Base-by-base conservation (phyloP, 2,113 vertebrate genomes). In the Sebastes fasciatus region DNA sequence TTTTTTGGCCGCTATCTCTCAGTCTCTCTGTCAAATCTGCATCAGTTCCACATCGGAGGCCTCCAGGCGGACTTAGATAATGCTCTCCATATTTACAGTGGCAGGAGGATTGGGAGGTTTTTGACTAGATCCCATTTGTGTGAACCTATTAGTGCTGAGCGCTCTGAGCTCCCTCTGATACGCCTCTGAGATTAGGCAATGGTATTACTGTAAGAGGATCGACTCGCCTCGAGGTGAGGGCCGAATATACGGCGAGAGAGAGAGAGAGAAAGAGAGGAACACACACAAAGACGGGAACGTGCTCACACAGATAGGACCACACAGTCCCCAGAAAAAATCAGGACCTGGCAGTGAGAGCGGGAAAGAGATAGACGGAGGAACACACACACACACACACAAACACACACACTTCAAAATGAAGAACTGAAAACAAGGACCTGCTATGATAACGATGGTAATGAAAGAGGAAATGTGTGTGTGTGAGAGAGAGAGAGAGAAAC, bases 201-300 rank as follows among this genome's bases (percentile, higher is more conserved):
- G 91, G 92, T 88, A 92, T 94, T 93, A 94, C 89, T 82, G 91
- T 94, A 93, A 94, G 93, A 93, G 92, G 93, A 94, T 94, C 91
- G 86, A 84, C 87, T 89, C 11, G 92, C 91, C 91, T 85, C 46
- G 89, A 93, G 91, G 88, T 90, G 86, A 88, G 89, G 77, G 85
- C 83, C 66, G 66, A 79, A 76, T 74, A 68, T 65, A 79, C 73
- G 23, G 68, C 43, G 63, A 42, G 69, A 16, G 72, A 63, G 75
- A 26, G 19, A 67, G 52, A 19, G 67, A 19, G 57, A 23, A 49
- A 46, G 54, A 45, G 10, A 61, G 23, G 84, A 84, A 91, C 74
- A 86, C 86, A 91, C 83, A 91, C 87, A 89, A 73, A 86, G 79
- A 85, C 42, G 0, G 70, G 62, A 77, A 86, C 81, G n/a, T 82